Evolutionary conservation across 2,113 vertebrate genomes (phyloP), one percentile per base, ranked within the genome.

Genomic region (Oplegnathus fasciatus): DNA sequence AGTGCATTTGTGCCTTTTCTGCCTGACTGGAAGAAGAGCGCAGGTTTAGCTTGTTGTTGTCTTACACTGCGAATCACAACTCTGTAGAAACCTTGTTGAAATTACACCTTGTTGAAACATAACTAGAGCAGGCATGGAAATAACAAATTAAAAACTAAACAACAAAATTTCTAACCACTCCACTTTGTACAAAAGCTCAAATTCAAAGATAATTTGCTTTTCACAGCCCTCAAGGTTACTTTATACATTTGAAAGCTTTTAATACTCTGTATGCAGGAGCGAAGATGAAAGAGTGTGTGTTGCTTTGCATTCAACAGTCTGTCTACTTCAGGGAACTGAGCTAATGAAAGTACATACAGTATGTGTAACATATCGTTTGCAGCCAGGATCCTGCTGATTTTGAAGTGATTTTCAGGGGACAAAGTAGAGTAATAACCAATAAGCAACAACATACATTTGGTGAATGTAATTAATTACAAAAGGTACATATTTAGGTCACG

Each of bases 1-100:
- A 79, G 75, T 72, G 72, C 66, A 50, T 76, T 75, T 73, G 61
- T 83, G 37, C 40, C 72, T 78, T 76, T 78, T 84, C 28, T 42
- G 34, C 61, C 57, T 69, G 37, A 78, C 32, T 65, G 85, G 20
- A 75, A 30, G n/a, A 60, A 57, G 58, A 70, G 50, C 24, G 57
- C 15, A 6, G 28, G 83, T 81, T 80, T 28, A 81, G 50, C 66
- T 24, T 11, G 10, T n/a, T 34, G 52, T 50, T 80, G 42, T 60
- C 67, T 32, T 9, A 57, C 18, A 65, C n/a, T 64, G 20, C 5
- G 14, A 57, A 32, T 44, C 50, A 75, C 30, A 66, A 57, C 28
- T 84, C 24, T 18, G 52, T 1, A 30, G 22, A 48, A 34, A 50
- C 4, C 7, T 20, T 15, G 34, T 55, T 37, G 17, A 7, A 42